phyloP scores from a whole-genome alignment of 1,140 invertebrate species.

The Drosophila obscura region DNA sequence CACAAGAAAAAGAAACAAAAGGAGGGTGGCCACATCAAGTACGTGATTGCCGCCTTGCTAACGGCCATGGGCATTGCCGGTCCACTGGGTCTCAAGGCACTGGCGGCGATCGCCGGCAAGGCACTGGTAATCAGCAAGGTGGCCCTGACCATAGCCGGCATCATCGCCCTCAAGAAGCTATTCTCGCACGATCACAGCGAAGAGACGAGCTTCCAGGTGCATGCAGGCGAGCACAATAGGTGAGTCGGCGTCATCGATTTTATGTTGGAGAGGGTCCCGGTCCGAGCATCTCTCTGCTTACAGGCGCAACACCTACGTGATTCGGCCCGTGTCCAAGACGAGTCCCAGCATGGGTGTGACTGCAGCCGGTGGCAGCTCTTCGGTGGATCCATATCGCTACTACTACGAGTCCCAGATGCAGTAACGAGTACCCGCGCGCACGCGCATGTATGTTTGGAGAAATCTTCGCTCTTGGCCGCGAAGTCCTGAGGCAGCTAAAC shows the following conservation, averaged over 20 bases:
- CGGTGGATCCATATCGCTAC: slow-evolving; percentile 85
- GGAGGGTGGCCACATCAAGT: slow-evolving; percentile 83
- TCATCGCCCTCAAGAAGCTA: slow-evolving; percentile 88
- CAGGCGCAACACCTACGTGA: slow-evolving; percentile 86
- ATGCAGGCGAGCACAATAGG: slow-evolving; percentile 87
- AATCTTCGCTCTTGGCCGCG: slow-evolving; percentile 15
- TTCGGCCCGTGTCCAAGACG: slow-evolving; percentile 85
- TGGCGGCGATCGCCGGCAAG: slow-evolving; percentile 88
- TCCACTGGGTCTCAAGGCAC: slow-evolving; percentile 86
- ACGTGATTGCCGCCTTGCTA: slow-evolving; percentile 86
- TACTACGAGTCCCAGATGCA: slow-evolving; percentile 85
- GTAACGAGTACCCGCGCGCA: slow-evolving; percentile 24
- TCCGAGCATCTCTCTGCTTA: slow-evolving; percentile 72
- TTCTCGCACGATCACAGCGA: slow-evolving; percentile 87
- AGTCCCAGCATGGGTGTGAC: slow-evolving; percentile 52
- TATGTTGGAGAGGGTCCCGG: neutral
- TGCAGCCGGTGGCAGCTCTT: slow-evolving; percentile 70
- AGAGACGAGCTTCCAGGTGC: slow-evolving; percentile 87
- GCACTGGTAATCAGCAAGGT: slow-evolving; percentile 88
- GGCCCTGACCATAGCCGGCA: slow-evolving; percentile 88
- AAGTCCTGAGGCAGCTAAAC: slow-evolving; percentile 62
- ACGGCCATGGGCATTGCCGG: slow-evolving; percentile 87
- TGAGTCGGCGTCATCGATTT: slow-evolving; percentile 54
- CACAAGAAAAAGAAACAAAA: slow-evolving; percentile 68
- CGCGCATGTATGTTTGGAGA: slow-evolving; percentile 21